phyloP scores from a whole-genome alignment of 2,888 invertebrate species.

The Liopterus haemorrhoidalis region DNA sequence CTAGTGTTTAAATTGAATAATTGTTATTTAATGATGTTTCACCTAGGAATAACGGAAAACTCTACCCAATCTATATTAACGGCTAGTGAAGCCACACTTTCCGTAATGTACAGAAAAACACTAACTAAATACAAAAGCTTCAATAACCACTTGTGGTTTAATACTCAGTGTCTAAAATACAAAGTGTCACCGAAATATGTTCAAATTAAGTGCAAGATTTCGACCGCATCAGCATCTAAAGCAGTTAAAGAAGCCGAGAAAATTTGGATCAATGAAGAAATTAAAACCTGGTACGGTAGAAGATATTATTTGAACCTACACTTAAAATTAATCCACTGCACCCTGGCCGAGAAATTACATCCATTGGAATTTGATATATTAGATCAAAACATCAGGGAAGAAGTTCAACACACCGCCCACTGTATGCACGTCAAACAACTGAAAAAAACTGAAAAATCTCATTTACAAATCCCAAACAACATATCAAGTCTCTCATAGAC shows the following conservation, averaged over 20 bases:
- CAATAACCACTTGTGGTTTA: conserved; percentile 10
- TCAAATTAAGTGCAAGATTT: conserved; percentile 3
- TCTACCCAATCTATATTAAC: not conserved
- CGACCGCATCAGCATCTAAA: not conserved
- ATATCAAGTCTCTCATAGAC: too few species aligned
- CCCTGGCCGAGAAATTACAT: conserved; percentile 1
- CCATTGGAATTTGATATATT: conserved; percentile 12
- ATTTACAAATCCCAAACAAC: too few species aligned
- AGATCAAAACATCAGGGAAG: conserved; percentile 2
- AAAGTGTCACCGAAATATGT: conserved; percentile 6
- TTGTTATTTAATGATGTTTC: not conserved
- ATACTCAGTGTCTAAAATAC: conserved; percentile 6
- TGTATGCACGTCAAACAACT: too few species aligned
- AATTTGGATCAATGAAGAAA: conserved; percentile 1
- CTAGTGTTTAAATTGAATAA: not conserved
- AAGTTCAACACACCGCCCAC: too few species aligned
- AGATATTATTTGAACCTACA: conserved; percentile 4
- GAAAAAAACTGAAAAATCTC: too few species aligned
- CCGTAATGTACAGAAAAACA: not conserved
- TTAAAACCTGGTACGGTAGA: conserved; percentile 5
- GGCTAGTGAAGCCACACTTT: not conserved
- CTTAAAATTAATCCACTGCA: conserved; percentile 6
- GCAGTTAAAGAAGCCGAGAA: conserved; percentile 5
- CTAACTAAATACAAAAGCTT: conserved; percentile 8
- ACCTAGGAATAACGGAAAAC: too few species aligned